Evolutionary conservation across 2,113 vertebrate species (phyloP), one percentile per base, ranked within the genome.

Genomic region (Colistium nudipinnis): DNA sequence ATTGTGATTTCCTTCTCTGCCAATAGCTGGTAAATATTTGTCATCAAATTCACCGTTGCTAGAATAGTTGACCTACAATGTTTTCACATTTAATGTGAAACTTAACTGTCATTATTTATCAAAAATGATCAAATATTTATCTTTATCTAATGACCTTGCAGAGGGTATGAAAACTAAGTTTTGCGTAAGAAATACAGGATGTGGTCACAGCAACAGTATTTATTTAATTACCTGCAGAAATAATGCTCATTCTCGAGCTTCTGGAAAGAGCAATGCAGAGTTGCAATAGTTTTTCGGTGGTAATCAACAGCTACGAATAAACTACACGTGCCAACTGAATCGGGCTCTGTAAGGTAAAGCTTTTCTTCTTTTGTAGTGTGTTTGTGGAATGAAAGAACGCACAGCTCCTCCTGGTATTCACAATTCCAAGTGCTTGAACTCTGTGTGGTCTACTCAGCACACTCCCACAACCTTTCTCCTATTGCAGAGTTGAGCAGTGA

Each of bases 401-500:
- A n/a, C n/a, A n/a, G n/a, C n/a, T n/a, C n/a, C 0, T 53, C 1
- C 13, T 28, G 27, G 14, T n/a, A 53, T 59, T 20, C 59, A 65
- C 27, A 20, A n/a, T 45, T 67, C 0, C 48, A 22, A 25, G 10
- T 72, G 25, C 13, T 41, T 33, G 4, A 39, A 45, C 20, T 53
- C n/a, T 28, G 6, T 62, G 43, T 6, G 12, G 0, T 16, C 6
- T 33, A 0, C 20, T 56, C 30, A 49, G 70, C 64, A 59, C 85
- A 85, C 77, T 62, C 83, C 86, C 79, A 85, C 62, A 44, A 16
- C 61, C 0, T 9, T 9, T 4, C 19, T 28, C 6, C 16, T 74
- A 8, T 48, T 62, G 24, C 45, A 66, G 70, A 38, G 67, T 79
- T 76, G 39, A 80, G 70, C 84, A 91, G 85, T 47, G 92, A 87